Conservation (phyloP, 2,888 invertebrate species). For the Andrena trimmerana region DNA sequence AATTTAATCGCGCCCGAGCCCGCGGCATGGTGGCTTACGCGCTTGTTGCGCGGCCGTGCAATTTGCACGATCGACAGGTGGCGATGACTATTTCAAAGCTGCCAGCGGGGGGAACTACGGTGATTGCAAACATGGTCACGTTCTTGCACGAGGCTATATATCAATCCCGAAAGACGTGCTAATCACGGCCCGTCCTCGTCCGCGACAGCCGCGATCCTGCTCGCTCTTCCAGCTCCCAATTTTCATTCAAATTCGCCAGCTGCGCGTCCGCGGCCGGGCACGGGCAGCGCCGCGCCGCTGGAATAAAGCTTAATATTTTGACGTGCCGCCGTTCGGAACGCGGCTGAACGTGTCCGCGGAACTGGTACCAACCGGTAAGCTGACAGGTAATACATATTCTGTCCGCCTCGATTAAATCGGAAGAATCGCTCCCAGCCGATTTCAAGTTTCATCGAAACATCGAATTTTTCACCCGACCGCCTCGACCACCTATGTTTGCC, state of each 20-base stretch:
- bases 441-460: neutral
- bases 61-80: slow-evolving; percentile 71
- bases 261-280: slow-evolving; percentile 45
- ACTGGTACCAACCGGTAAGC: slow-evolving; percentile 23
- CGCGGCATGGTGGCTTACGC: slow-evolving; percentile 22
- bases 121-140: slow-evolving; percentile 70
- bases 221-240: slow-evolving; percentile 62
- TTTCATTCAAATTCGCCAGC: slow-evolving; percentile 65
- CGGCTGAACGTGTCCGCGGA: slow-evolving; percentile 29
- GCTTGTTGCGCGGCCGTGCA: slow-evolving; percentile 62
- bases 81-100: slow-evolving; percentile 68
- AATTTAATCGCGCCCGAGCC: slow-evolving; percentile 46
- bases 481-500: neutral
- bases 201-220: slow-evolving; percentile 59
- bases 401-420: slow-evolving; percentile 54
- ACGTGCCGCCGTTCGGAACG: slow-evolving; percentile 37
- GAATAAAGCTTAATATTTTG: slow-evolving; percentile 66
- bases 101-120: slow-evolving; percentile 31
- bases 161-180: slow-evolving; percentile 71
- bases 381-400: slow-evolving; percentile 54
- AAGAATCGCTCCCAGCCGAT: slow-evolving; percentile 28
- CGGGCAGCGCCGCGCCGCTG: slow-evolving; percentile 16
- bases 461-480: slow-evolving; percentile 24
- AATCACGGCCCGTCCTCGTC: slow-evolving; percentile 67
- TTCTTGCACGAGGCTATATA: slow-evolving; percentile 64